Conservation (phyloP, 2,797 vertebrate genomes). For the Molossus molossus region DNA sequence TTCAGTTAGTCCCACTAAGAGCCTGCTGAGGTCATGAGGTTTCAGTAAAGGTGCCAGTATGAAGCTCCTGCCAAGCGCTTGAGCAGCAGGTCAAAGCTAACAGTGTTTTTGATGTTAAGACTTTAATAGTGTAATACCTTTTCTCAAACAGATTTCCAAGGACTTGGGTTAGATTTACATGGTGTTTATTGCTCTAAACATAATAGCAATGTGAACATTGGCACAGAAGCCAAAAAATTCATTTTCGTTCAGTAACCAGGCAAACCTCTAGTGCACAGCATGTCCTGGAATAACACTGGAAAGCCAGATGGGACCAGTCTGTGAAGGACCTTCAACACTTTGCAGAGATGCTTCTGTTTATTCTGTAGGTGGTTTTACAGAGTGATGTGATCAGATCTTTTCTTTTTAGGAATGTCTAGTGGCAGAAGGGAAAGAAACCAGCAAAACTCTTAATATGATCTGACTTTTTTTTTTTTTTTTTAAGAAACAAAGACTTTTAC, state of each 20-base stretch:
- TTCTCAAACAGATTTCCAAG: conserved; percentile 26
- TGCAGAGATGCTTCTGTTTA: neutral
- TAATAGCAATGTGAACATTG: neutral
- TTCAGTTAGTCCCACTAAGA: neutral
- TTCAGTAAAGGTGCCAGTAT: neutral
- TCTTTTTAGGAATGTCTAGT: neutral
- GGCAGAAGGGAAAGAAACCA: neutral
- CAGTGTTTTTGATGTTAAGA: neutral
- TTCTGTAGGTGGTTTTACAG: neutral
- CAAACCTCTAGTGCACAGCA: neutral
- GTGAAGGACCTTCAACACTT: neutral
- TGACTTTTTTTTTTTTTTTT: neutral
- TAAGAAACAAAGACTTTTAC: conserved; percentile 21
- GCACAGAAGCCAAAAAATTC: neutral
- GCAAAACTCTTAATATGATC: neutral
- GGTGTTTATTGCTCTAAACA: neutral
- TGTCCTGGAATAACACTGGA: neutral
- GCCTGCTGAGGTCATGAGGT: neutral
- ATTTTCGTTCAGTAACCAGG: neutral
- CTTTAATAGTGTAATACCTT: neutral
- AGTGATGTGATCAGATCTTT: neutral
- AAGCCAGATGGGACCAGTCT: neutral
- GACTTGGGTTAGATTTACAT: neutral
- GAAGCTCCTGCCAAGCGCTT: neutral
- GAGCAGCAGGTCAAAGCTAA: neutral